These are phyloP conservation scores for Hoplodrina blanda DNA, from an alignment of 2,888 invertebrate species.

Conservation along the genomic window DNA sequence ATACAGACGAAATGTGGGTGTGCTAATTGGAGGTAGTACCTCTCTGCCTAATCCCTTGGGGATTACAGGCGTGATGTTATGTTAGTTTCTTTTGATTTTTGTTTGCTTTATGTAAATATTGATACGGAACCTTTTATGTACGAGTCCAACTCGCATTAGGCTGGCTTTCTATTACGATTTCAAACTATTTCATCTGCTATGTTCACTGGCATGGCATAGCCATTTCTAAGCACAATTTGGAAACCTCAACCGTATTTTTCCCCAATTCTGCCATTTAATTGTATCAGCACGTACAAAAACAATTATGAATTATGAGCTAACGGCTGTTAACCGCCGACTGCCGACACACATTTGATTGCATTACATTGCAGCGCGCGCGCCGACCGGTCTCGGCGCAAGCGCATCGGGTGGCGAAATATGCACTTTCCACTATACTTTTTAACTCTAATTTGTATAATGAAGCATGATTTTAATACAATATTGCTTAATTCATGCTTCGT, in stretches of 20 bases:
- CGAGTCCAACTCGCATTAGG: too few relatives aligned
- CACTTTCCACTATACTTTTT: conserved; percentile 38
- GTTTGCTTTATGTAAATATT: too few relatives aligned
- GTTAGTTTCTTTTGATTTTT: too few relatives aligned
- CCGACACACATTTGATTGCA: conserved; percentile 45
- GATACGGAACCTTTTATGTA: too few relatives aligned
- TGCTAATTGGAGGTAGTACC: too few relatives aligned
- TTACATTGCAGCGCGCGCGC: conserved; percentile 38
- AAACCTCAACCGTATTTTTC: conserved; percentile 9
- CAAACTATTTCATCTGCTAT: conserved; percentile 3
- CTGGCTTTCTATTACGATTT: neutral
- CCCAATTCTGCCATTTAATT: conserved; percentile 14
- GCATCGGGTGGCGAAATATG: conserved; percentile 52
- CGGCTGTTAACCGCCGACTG: conserved; percentile 18
- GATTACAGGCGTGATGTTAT: too few relatives aligned
- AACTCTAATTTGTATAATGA: conserved; percentile 12
- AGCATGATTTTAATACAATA: too few relatives aligned
- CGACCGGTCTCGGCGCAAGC: conserved; percentile 49
- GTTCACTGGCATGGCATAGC: neutral
- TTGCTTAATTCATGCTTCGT: too few relatives aligned
- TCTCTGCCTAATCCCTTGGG: too few relatives aligned
- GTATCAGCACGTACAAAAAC: conserved; percentile 19
- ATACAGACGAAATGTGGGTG: too few relatives aligned
- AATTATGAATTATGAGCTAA: conserved; percentile 39
- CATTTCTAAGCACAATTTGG: conserved; percentile 12